Evolutionary conservation across 2,113 vertebrate genomes (phyloP), one percentile per base, ranked within the genome.

Genomic region (Pangasianodon gigas): DNA sequence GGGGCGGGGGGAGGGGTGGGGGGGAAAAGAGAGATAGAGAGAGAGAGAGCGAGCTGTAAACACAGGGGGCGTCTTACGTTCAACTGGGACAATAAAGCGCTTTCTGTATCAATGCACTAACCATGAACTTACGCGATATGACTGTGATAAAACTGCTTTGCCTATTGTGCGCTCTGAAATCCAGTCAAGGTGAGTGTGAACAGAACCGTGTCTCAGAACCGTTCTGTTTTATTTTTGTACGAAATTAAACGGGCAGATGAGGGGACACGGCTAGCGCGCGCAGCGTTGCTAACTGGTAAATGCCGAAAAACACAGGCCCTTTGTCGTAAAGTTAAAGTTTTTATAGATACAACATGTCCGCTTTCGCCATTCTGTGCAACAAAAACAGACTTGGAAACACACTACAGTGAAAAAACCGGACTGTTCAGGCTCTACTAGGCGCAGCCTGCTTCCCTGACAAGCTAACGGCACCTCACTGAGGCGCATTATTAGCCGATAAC

Each of bases 41-140:
- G 93, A 93, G 94, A 93, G 95, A 93, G 93, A 93, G 44, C 24
- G 19, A 94, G 96, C 95, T 95, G 96, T 95, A 96, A 96, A 96
- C 95, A 96, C 75, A 89, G 54, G 95, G 95, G 95, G 95, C 95
- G 95, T 93, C 95, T 96, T 94, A 94, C 94, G 95, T 94, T 95
- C 94, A 95, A 94, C 93, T 94, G 94, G 95, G 95, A 96, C 95
- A 96, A 96, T 95, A 95, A 95, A 95, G 94, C 95, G 93, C 88
- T 93, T 94, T 91, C 93, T 94, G 92, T 37, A 91, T 95, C 95
- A 94, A 95, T 96, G 95, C 92, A 93, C 91, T 94, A 95, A 94
- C 94, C 91, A 96, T 96, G 95, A 95, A 93, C 93, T 88, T 95
- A 87, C 85, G 94, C 92, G 93, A 92, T 77, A 93, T 93, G 94